Conservation (phyloP, 23 tunicate species). For the Styela plicata region DNA sequence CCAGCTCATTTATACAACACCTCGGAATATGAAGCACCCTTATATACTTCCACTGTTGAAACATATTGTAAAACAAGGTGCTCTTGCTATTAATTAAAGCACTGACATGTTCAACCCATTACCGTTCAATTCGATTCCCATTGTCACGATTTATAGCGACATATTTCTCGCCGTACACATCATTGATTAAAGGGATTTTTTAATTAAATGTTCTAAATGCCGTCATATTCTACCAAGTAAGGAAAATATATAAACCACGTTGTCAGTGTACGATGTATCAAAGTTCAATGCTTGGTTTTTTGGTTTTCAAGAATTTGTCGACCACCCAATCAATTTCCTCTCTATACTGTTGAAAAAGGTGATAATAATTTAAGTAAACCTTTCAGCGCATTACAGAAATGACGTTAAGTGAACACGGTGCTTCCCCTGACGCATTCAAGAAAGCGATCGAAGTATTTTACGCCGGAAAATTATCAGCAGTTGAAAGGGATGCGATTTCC, state of each 20-base stretch:
- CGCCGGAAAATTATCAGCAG: conserved; percentile 39
- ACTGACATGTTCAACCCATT: not conserved
- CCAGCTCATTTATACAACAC: no score
- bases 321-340: not conserved
- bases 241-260: not conserved
- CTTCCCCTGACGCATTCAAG: conserved; percentile 1
- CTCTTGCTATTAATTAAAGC: not conserved
- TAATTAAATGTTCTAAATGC: no score
- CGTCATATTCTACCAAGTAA: not conserved
- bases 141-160: not conserved
- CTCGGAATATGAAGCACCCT: no score
- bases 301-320: not conserved
- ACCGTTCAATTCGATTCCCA: not conserved
- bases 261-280: no score
- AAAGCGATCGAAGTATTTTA: conserved; percentile 17
- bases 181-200: not conserved
- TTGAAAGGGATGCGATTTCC: conserved; percentile 42
- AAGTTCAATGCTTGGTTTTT: not conserved
- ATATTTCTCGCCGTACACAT: not conserved
- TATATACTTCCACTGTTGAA: no score
- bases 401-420: conserved; percentile 9
- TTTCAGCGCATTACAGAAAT: conserved; percentile 57
- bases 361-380: not conserved
- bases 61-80: no score
- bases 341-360: not conserved